Base-by-base conservation (phyloP, 2,797 vertebrate genomes). In the Buceros bicornis region DNA sequence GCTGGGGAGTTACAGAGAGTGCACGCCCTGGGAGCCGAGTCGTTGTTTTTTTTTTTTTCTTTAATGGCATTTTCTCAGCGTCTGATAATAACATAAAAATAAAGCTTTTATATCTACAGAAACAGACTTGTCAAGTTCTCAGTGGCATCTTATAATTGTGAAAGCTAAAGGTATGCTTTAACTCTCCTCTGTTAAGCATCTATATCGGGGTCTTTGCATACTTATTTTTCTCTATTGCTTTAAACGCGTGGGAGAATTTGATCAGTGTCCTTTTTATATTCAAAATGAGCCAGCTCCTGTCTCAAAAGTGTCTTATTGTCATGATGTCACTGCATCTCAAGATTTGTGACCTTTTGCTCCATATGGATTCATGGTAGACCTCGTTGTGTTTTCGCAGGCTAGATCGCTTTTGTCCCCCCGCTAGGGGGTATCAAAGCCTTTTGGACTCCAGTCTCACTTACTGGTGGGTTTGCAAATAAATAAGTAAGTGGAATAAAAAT, bases 311-410 rank as follows among this genome's bases (percentile, higher is more conserved):
- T 99, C 98, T 99, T 98, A 99, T 99, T 99, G 99, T 99, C 98
- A 98, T 99, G 98, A 99, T 99, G 99, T 99, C 99, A 99, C 98
- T 97, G 98, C 99, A 98, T 98, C 99, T 99, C 99, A 99, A 99
- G 99, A 98, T 99, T 98, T 98, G 98, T 99, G 99, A 99, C 99
- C 99, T 99, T 98, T 99, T 99, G 98, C 98, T 99, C 99, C 98
- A 98, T 98, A 98, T 98, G 98, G 99, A 99, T 99, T 99, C 99
- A 98, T 98, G 98, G 98, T 97, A 98, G 98, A 98, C 98, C 97
- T 97, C 83, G 77, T 98, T 97, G 93, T 97, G 97, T 98, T 98
- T 97, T 98, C 98, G 97, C 97, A 97, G 98, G 97, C 98, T 97
- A 98, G 98, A 98, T 98, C 98, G 98, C 98, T 98, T 98, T 99